phyloP scores from a whole-genome alignment of 2,113 vertebrate species.

The Trematocara macrostoma region DNA sequence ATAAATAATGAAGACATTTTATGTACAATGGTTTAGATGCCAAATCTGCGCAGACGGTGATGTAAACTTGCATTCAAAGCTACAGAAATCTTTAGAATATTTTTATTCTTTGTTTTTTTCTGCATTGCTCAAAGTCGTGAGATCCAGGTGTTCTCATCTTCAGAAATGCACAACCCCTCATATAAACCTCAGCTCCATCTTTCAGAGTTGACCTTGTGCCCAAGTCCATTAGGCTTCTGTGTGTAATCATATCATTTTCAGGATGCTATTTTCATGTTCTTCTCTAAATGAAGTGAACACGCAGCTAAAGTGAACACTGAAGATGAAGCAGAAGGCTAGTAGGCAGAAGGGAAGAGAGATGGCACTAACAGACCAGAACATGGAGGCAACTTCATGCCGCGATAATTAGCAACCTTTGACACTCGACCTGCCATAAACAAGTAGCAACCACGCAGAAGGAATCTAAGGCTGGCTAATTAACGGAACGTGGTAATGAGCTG shows the following conservation, averaged over 20 bases:
- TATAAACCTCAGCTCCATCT: neutral
- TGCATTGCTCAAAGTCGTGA: neutral
- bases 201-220: neutral
- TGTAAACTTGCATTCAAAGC: neutral
- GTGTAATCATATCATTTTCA: neutral
- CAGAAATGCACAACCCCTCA: neutral
- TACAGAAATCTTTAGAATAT: neutral
- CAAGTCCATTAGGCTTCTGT: neutral
- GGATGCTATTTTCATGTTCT: neutral
- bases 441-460: neutral
- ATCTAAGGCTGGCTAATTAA: conserved; percentile 18
- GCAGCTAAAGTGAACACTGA: neutral
- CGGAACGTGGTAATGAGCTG: conserved; percentile 3
- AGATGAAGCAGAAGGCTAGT: neutral
- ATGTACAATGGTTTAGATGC: neutral
- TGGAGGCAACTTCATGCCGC: neutral
- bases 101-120: neutral
- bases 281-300: neutral
- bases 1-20: neutral
- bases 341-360: neutral
- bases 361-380: neutral
- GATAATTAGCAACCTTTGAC: conserved; percentile 30
- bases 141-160: neutral
- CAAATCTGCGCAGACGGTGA: neutral
- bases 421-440: neutral